A percentile compares a stretch with the other conserved stretches of the same genome.
Conservation (phyloP, 2,888 invertebrate genomes). For the Amblyteles armatorius region DNA sequence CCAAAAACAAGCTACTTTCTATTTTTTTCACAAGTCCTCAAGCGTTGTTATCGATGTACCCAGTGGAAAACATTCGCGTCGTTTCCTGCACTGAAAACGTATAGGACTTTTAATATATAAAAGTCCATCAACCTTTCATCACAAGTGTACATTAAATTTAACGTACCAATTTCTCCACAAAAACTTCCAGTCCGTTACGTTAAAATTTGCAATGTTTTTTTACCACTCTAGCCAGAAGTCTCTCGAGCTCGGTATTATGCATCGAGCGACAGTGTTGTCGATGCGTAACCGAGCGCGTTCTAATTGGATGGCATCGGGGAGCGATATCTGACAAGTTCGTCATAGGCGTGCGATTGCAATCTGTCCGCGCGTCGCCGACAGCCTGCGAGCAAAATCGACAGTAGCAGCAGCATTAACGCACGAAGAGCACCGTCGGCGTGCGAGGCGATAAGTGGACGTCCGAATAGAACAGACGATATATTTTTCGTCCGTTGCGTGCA, state of each 20-base stretch:
- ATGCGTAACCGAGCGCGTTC: background rate
- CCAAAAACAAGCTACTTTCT: too few species aligned
- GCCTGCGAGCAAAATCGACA: constrained; percentile 3
- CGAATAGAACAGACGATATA: constrained; percentile 8
- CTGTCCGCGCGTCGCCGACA: background rate
- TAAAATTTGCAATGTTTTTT: too few species aligned
- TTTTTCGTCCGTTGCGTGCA: background rate
- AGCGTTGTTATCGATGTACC: too few species aligned
- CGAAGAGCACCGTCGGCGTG: background rate
- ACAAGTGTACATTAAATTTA: too few species aligned
- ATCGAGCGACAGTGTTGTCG: background rate
- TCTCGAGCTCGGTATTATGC: background rate
- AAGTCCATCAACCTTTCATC: too few species aligned
- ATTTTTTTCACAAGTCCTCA: too few species aligned
- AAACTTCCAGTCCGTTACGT: too few species aligned
- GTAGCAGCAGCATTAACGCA: background rate
- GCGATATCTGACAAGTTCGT: constrained; percentile 28
- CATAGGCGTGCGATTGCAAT: constrained; percentile 39
- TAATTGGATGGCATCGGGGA: constrained; percentile 35
- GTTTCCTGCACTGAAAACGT: too few species aligned
- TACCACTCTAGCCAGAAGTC: too few species aligned
- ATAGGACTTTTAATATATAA: too few species aligned
- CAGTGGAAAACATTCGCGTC: too few species aligned
- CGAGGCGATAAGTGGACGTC: constrained; percentile 41
- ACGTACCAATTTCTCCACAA: too few species aligned